A percentile compares a stretch with the other conserved stretches of the same genome.
phyloP scores from a whole-genome alignment of 2,113 vertebrate species.

The Megaptera novaeangliae region DNA sequence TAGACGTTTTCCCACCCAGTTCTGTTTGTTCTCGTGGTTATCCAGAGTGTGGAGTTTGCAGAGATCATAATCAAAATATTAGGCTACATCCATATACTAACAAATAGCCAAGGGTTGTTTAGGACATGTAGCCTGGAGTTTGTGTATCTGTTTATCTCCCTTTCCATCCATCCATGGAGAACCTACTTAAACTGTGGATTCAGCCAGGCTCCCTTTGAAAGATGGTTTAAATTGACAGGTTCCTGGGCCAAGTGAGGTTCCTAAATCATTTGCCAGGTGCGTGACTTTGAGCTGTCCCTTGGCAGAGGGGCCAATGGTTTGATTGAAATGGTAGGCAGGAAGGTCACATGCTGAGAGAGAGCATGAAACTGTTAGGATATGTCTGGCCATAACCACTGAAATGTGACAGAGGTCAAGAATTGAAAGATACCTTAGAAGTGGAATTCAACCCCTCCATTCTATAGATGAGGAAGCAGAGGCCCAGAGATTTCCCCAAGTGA shows the following conservation, averaged over 20 bases:
- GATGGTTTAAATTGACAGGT: not conserved
- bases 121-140: not conserved
- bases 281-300: not conserved
- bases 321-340: not conserved
- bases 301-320: not conserved
- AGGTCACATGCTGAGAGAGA: not conserved
- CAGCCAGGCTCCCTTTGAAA: not conserved
- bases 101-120: not conserved
- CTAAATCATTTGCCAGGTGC: not conserved
- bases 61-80: not conserved
- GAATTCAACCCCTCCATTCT: not conserved
- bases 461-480: not conserved
- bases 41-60: not conserved
- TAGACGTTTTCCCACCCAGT: rapidly evolving
- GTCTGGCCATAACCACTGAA: not conserved
- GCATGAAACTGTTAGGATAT: not conserved
- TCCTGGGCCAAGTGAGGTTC: not conserved
- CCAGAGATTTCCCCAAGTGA: not conserved
- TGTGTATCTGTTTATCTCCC: not conserved
- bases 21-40: not conserved
- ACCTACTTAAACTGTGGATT: not conserved
- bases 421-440: not conserved
- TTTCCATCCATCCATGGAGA: not conserved
- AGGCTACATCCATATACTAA: not conserved
- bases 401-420: not conserved